These are phyloP conservation scores for Archips crataeganus DNA, from an alignment of 2,888 invertebrate genomes.

Conservation along the genomic window DNA sequence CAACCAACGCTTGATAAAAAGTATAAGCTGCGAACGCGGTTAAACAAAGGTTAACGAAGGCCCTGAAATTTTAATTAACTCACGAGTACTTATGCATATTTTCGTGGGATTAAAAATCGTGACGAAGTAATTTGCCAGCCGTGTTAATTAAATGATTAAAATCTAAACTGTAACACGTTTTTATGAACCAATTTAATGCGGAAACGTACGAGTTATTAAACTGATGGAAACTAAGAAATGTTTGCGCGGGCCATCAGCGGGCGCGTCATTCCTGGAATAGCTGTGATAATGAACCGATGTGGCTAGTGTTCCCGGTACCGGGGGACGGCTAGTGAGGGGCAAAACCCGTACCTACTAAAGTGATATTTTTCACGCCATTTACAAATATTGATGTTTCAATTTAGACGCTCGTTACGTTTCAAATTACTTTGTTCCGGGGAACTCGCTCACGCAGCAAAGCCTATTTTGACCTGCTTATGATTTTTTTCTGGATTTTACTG, in stretches of 20 bases:
- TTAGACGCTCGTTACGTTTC: constrained; percentile 4
- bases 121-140: constrained; percentile 33
- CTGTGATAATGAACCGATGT: constrained; percentile 67
- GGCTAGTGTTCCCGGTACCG: constrained; percentile 40
- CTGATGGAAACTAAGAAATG: constrained; percentile 11
- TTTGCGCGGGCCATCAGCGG: constrained; percentile 49
- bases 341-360: constrained; percentile 2
- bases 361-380: constrained; percentile 19
- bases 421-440: constrained; percentile 1
- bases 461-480: not conserved
- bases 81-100: constrained; percentile 26
- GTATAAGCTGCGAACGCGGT: constrained; percentile 16
- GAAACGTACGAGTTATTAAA: constrained; percentile 12
- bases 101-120: constrained; percentile 35
- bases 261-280: constrained; percentile 51
- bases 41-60: constrained; percentile 35
- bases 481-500: not conserved
- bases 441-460: constrained; percentile 3
- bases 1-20: constrained; percentile 11
- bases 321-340: constrained; percentile 17
- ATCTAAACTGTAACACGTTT: constrained; percentile 17
- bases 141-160: constrained; percentile 35
- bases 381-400: not conserved
- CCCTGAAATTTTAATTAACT: constrained; percentile 38
- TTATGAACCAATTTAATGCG: constrained; percentile 3